Base-by-base conservation (phyloP, 92 coral and sea anemone species). In the Umimayanthus kanabou region DNA sequence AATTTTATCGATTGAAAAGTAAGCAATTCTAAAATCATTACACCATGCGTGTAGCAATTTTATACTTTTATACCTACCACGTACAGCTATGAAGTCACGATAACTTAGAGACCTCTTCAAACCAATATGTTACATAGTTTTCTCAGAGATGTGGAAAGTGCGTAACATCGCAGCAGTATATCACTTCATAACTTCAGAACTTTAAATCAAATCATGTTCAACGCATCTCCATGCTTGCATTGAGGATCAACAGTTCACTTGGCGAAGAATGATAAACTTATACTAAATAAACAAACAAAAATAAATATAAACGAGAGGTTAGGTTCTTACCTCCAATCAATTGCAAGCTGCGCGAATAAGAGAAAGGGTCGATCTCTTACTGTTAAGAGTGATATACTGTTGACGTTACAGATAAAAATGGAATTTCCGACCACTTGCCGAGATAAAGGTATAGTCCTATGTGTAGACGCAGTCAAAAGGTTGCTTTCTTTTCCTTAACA, bases 241-340 rank as follows among this genome's bases (percentile, higher is more conserved):
- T 25, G 37, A 33, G 26, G 69, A 20, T 3, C 8, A 23, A 5
- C 9, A 18, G 7, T 61, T 5, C 1, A 61, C 22, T 61, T 53
- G 58, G 58, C 20, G 58, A 20, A 76, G 4, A 23, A 42, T 39
- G 80, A 43, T n/a, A 43, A 80, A 28, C 6, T 55, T 9, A 9
- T 47, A 11, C 28, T 80, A 49, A 49, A 53, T 64, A 80, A 57
- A 80, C 47, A 80, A 80, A 57, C 29, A 22, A 22, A 14, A 18
- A 55, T 14, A 57, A 33, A 28, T 20, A 13, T 55, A 55, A 8
- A 25, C 47, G 49, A 4, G 26, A 47, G 49, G 29, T 26, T 14
- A 4, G 5, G 20, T 10, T 80, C 84, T 80, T 80, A 80, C 84
- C 84, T 26, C 42, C 39, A 79, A 55, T 79, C 69, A 57, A 55